Conservation (phyloP, 2,113 vertebrate genomes). For the Prunella himalayana region DNA sequence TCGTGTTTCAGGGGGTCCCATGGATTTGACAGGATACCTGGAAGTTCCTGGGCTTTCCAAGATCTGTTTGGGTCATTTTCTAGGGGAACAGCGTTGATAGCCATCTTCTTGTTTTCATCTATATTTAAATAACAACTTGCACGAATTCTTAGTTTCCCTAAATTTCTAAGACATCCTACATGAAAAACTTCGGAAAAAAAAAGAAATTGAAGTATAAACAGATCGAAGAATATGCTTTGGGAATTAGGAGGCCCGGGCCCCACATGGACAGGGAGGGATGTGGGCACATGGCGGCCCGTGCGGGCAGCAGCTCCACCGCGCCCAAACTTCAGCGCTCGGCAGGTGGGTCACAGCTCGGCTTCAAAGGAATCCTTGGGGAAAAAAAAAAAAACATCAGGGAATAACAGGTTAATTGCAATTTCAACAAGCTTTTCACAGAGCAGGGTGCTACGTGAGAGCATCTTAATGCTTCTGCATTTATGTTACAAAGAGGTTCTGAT, state of each 20-base stretch:
- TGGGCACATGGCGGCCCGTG: neutral
- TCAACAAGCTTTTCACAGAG: rapidly evolving
- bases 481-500: rapidly evolving
- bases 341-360: neutral
- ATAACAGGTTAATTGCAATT: neutral
- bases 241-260: rapidly evolving
- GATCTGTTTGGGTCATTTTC: rapidly evolving
- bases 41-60: neutral
- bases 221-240: rapidly evolving
- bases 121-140: rapidly evolving
- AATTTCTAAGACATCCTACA: rapidly evolving
- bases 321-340: neutral
- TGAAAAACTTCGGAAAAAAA: rapidly evolving
- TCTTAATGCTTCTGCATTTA: rapidly evolving
- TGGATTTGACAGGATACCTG: neutral
- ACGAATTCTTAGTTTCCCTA: rapidly evolving
- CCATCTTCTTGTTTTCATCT: rapidly evolving
- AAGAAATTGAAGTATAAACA: rapidly evolving
- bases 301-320: neutral
- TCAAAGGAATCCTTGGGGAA: neutral
- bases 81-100: rapidly evolving
- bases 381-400: neutral
- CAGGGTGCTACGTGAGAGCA: rapidly evolving
- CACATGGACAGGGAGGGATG: rapidly evolving
- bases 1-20: neutral